Evolutionary conservation across 2,113 vertebrate genomes (phyloP), one percentile per base, ranked within the genome.

Genomic region (Myiopsitta monachus): DNA sequence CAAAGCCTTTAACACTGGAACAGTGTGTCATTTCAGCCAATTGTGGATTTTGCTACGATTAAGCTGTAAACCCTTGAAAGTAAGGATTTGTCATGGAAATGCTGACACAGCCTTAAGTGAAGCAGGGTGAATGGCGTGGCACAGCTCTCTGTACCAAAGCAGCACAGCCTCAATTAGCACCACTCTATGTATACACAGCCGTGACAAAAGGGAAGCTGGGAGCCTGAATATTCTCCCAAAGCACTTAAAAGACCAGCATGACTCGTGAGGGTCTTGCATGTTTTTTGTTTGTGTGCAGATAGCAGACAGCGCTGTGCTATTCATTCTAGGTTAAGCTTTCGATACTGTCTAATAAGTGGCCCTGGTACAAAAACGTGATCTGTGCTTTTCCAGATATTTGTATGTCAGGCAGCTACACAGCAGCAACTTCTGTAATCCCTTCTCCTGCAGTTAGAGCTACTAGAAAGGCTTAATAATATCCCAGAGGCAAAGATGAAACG

Each of bases 401-500:
- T 98, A 98, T 98, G 96, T 97, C 98, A 98, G 96, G 97, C 97
- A 98, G 97, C 97, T 97, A 98, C 97, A 97, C 98, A 98, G 98
- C 97, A 98, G 98, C 98, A 97, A 97, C 97, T 98, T 98, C 97
- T 98, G 97, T 99, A 98, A 98, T 99, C 98, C 98, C 96, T 98
- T 98, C 96, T 98, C 97, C 98, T 98, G 97, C 98, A 98, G 98
- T 98, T 98, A 97, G 98, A 98, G 98, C 98, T 98, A 98, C 98
- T 98, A 98, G 98, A 98, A 98, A 99, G 98, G 98, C 98, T 99
- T 99, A 99, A 99, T 99, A 99, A 99, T 98, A 98, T 99, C 99
- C 99, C 99, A 99, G 98, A 99, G 99, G 99, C 98, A 98, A 98
- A 99, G 98, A 99, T 99, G 99, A 99, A 99, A 99, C 97, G 75